Percentiles rank a stretch among this genome's conserved stretches.
phyloP scores from a whole-genome alignment of 1,140 invertebrate genomes.

The Doryteuthis pealeii region DNA sequence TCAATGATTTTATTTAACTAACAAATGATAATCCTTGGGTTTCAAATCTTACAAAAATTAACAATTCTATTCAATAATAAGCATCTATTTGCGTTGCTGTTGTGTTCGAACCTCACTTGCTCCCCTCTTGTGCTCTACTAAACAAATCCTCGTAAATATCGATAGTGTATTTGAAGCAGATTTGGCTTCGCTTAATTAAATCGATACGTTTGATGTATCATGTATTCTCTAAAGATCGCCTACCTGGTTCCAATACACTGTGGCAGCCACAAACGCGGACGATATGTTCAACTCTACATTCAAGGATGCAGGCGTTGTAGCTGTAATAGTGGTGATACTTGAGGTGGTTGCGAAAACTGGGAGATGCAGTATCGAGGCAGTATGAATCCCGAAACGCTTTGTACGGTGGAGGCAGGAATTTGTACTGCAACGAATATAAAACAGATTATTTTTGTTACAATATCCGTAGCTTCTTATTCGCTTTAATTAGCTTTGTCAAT shows the following conservation, averaged over 20 bases:
- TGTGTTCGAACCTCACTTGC: too few relatives aligned
- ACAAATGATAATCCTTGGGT: too few relatives aligned
- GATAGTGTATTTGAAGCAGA: too few relatives aligned
- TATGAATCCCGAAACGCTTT: background rate
- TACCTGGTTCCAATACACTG: background rate
- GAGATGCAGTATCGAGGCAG: background rate
- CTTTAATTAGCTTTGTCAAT: too few relatives aligned
- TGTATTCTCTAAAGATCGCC: background rate
- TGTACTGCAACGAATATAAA: slow-evolving; percentile 2
- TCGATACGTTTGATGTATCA: background rate
- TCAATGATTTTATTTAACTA: too few relatives aligned
- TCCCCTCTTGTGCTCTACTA: too few relatives aligned
- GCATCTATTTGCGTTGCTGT: too few relatives aligned
- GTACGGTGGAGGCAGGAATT: background rate
- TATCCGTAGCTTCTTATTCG: background rate
- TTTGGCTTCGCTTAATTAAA: too few relatives aligned
- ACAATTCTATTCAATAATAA: too few relatives aligned
- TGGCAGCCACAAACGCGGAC: background rate
- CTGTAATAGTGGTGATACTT: slow-evolving; percentile 9
- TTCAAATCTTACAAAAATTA: too few relatives aligned
- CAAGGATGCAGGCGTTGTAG: background rate
- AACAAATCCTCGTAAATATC: too few relatives aligned
- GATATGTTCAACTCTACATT: background rate
- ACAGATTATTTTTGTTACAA: slow-evolving; percentile 1
- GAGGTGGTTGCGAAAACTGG: background rate